phyloP scores from a whole-genome alignment of 2,113 vertebrate genomes.

The Onychorhynchus coronatus region DNA sequence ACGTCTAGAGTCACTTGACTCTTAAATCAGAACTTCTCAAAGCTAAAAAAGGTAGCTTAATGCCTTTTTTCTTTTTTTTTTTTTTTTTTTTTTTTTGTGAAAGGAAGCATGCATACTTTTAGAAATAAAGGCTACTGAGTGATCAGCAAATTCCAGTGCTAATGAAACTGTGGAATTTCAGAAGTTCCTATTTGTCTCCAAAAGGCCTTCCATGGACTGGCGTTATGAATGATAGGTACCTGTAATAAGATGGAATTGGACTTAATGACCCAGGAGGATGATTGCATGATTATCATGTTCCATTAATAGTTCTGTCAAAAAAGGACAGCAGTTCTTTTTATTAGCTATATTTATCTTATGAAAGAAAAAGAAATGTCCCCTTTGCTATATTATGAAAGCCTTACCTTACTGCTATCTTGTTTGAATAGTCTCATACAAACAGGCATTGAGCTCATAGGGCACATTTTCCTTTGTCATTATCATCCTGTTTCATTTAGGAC shows the following conservation, averaged over 20 bases:
- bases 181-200: neutral
- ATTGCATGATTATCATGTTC: neutral
- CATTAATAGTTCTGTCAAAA: neutral
- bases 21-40: neutral
- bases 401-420: neutral
- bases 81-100: neutral
- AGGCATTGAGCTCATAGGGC: neutral
- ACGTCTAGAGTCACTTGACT: neutral
- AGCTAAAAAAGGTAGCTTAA: neutral
- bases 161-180: neutral
- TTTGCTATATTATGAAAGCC: neutral
- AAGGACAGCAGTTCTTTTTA: neutral
- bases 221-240: neutral
- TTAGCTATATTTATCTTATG: neutral
- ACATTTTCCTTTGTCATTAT: neutral
- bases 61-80: neutral
- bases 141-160: neutral
- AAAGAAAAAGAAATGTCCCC: neutral
- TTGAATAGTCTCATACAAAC: neutral
- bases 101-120: neutral
- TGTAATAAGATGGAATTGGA: neutral
- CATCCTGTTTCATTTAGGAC: neutral
- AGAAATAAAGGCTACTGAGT: neutral
- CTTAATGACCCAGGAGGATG: neutral
- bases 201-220: neutral